Percentiles rank a stretch among this genome's conserved stretches.
phyloP scores from a whole-genome alignment of 2,888 invertebrate species.

The Tubulanus polymorphus region DNA sequence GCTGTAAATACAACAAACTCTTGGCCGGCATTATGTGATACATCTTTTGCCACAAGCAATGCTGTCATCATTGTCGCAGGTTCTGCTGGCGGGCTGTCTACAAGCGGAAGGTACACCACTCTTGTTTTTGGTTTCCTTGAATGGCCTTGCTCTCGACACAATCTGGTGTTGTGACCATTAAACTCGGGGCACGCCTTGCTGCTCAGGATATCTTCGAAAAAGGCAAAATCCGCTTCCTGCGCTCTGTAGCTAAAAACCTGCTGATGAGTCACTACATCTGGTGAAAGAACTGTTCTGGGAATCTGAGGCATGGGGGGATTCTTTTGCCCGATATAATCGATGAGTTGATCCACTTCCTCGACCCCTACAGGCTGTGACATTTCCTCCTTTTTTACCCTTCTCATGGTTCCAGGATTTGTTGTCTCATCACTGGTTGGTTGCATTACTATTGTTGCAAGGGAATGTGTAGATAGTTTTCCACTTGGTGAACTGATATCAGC shows the following conservation, averaged over 20 bases:
- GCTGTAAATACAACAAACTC: slow-evolving; percentile 6
- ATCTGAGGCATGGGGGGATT: not conserved
- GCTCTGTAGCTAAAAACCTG: not conserved
- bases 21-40: slow-evolving; percentile 10
- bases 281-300: not conserved
- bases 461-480: slow-evolving; percentile 16
- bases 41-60: slow-evolving; percentile 3
- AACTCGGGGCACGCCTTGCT: not conserved
- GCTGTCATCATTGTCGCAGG: slow-evolving; percentile 9
- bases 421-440: too few species aligned
- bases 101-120: slow-evolving; percentile 10
- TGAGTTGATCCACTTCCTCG: not conserved
- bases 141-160: not conserved
- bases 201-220: not conserved
- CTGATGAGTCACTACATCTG: not conserved
- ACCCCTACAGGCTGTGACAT: not conserved
- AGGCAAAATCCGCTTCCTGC: not conserved
- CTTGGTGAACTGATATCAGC: slow-evolving; percentile 18
- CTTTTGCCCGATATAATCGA: not conserved
- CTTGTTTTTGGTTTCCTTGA: not conserved
- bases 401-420: too few species aligned
- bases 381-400: slow-evolving; percentile 1
- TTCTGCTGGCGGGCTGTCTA: slow-evolving; percentile 7
- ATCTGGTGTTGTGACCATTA: not conserved
- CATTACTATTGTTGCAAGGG: slow-evolving; percentile 13